These are phyloP conservation scores for Poecilus cupreus DNA, from an alignment of 2,888 invertebrate species.

Conservation along the genomic window DNA sequence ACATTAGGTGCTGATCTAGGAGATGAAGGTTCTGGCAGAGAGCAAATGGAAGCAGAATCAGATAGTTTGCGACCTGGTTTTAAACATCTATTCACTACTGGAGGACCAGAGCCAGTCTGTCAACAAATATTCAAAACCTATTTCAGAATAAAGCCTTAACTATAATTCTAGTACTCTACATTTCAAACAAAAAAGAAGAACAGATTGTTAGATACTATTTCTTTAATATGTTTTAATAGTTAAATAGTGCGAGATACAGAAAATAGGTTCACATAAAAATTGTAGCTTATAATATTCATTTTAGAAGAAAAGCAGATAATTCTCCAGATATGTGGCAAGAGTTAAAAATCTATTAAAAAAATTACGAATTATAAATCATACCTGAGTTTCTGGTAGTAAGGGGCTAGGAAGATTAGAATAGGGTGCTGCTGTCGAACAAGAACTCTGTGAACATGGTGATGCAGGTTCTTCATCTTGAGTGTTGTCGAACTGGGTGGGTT, in stretches of 20 bases:
- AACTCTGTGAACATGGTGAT: conserved; percentile 74
- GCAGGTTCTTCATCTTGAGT: conserved; percentile 70
- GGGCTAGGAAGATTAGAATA: conserved; percentile 79
- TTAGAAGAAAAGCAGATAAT: too few species aligned
- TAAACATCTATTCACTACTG: conserved; percentile 86
- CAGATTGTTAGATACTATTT: too few species aligned
- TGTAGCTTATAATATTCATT: too few species aligned
- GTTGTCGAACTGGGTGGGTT: conserved; percentile 66
- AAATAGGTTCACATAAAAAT: too few species aligned
- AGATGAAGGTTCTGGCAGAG: conserved; percentile 70
- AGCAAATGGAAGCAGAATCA: conserved; percentile 71
- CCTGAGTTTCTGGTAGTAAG: conserved; percentile 66
- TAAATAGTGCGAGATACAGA: too few species aligned
- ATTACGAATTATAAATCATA: conserved; percentile 45
- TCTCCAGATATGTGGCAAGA: too few species aligned
- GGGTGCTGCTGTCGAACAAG: conserved; percentile 73
- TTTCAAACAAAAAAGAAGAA: too few species aligned
- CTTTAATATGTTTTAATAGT: too few species aligned
- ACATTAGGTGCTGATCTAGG: conserved; percentile 76
- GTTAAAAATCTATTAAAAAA: too few species aligned
- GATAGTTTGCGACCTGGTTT: conserved; percentile 81
- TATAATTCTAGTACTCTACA: background rate
- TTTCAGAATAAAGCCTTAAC: background rate
- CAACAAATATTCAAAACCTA: background rate
- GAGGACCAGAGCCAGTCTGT: conserved; percentile 76